Evolutionary conservation across 1,140 invertebrate species (phyloP).

Genomic region (Pachypsylla venusta): DNA sequence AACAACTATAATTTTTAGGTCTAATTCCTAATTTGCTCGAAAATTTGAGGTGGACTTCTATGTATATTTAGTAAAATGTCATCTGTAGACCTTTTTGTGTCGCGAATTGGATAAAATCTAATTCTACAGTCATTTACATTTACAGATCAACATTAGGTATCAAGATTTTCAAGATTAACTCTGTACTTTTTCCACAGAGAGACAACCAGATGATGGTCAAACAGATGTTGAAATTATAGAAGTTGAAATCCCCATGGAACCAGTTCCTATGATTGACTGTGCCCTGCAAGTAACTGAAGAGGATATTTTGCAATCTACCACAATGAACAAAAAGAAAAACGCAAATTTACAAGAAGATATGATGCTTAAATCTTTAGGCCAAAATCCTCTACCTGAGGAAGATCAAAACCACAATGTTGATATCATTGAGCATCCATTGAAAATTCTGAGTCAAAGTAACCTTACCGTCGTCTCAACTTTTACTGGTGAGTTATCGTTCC

Average conservation of each 20-base stretch:
- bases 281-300: constrained; percentile 81
- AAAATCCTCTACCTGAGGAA: constrained; percentile 45
- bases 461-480: constrained; percentile 76
- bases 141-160: no score
- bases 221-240: constrained; percentile 69
- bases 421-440: constrained; percentile 62
- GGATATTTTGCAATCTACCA: constrained; percentile 76
- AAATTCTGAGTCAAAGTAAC: constrained; percentile 77
- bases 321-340: constrained; percentile 28
- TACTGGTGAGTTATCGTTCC: constrained; percentile 41
- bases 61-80: no score
- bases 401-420: constrained; percentile 33
- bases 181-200: no score
- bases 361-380: neutral
- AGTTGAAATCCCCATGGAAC: constrained; percentile 59
- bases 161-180: no score
- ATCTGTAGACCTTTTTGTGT: no score
- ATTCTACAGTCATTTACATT: no score
- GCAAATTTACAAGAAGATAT: neutral
- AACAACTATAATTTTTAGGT: no score
- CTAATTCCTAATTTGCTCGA: no score
- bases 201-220: constrained; percentile 46
- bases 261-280: constrained; percentile 64
- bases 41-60: no score
- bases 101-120: no score